Conservation (phyloP, 1,140 invertebrate species). For the Meloidogyne chitwoodi region DNA sequence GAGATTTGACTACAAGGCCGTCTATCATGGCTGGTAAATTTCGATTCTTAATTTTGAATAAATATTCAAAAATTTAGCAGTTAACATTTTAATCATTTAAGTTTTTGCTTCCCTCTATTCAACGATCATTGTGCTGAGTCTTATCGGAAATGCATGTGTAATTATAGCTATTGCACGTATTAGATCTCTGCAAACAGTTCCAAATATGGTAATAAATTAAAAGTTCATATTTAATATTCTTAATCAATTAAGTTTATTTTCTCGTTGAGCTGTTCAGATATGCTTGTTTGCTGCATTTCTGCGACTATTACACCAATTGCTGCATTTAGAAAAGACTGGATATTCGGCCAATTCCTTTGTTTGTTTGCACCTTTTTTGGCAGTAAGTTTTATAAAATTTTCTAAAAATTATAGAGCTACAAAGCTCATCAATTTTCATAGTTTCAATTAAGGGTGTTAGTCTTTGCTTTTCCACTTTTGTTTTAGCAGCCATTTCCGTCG, state of each 20-base stretch:
- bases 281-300: constrained; percentile 55
- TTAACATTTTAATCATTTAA: neutral
- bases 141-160: constrained; percentile 42
- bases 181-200: constrained; percentile 58
- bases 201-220: constrained; percentile 55
- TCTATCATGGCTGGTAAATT: constrained; percentile 17
- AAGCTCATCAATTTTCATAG: neutral
- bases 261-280: constrained; percentile 56
- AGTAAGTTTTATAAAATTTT: constrained; percentile 6
- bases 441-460: constrained; percentile 28
- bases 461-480: constrained; percentile 58
- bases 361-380: constrained; percentile 52
- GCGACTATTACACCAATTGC: constrained; percentile 59
- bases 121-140: constrained; percentile 41
- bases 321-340: constrained; percentile 54
- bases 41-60: neutral
- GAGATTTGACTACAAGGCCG: constrained; percentile 38
- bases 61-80: neutral
- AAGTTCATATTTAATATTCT: neutral
- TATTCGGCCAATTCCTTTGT: constrained; percentile 53
- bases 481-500: constrained; percentile 56
- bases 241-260: constrained; percentile 13
- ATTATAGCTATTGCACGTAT: constrained; percentile 41
- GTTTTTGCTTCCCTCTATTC: constrained; percentile 40
- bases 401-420: neutral